Conservation (phyloP, 2,113 vertebrate species). For the Halichoeres trimaculatus region DNA sequence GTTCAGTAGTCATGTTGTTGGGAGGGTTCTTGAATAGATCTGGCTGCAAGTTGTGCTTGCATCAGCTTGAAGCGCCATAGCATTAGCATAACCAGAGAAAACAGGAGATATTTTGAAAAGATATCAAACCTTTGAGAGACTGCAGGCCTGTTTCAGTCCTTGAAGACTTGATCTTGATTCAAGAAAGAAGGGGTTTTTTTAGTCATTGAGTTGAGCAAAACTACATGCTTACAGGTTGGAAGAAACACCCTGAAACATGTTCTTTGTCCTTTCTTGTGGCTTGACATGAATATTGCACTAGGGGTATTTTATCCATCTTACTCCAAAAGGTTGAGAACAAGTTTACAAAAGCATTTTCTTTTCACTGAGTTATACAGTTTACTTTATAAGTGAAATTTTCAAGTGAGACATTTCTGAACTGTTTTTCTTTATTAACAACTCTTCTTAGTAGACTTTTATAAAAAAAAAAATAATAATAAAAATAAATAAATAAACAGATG, state of each 20-base stretch:
- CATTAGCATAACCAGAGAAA: conserved; percentile 36
- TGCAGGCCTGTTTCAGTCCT: conserved; percentile 2
- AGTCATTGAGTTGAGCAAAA: neutral
- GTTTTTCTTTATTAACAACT: no score
- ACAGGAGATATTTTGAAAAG: conserved; percentile 17
- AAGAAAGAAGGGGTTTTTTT: conserved; percentile 1
- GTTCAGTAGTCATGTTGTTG: conserved; percentile 43
- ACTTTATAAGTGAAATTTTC: no score
- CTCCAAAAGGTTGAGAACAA: neutral
- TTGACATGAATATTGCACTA: neutral
- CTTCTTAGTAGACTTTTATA: no score
- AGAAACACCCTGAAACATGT: neutral
- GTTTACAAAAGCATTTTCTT: neutral
- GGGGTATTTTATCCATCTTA: neutral
- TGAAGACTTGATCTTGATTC: conserved; percentile 12
- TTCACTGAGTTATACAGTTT: neutral
- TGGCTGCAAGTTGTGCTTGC: conserved; percentile 40
- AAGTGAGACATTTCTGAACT: no score
- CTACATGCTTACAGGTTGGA: conserved; percentile 15
- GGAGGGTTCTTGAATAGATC: conserved; percentile 47
- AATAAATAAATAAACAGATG: no score
- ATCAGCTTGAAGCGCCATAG: conserved; percentile 46
- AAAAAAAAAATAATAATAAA: no score
- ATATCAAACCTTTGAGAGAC: conserved; percentile 34
- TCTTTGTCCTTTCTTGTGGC: conserved; percentile 30